Percentiles rank a stretch among this genome's conserved stretches.
Evolutionary conservation across 2,888 invertebrate species (phyloP).

Genomic region (Cecidostiba fungosa): DNA sequence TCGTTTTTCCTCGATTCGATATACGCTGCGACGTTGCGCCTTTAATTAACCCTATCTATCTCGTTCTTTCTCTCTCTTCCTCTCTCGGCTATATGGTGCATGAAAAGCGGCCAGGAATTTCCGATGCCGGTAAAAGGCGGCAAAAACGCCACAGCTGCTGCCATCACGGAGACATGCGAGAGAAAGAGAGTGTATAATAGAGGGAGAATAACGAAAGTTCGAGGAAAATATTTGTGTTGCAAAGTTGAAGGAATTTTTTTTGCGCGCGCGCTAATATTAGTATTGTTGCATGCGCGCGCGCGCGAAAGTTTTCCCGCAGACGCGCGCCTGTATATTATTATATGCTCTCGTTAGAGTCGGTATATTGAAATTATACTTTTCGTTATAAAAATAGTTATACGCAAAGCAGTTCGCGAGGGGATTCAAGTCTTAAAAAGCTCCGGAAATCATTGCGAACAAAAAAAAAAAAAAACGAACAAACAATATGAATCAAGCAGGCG

Average conservation of each 20-base stretch:
- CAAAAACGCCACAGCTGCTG: neutral
- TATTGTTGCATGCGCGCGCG: neutral
- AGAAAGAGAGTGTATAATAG: neutral
- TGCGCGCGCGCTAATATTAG: neutral
- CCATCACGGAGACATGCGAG: conserved; percentile 2
- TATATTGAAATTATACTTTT: conserved; percentile 2
- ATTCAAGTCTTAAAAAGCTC: no score
- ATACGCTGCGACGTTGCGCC: conserved; percentile 30
- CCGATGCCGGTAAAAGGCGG: conserved; percentile 47
- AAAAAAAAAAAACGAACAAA: neutral
- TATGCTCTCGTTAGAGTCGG: neutral
- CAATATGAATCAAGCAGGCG: neutral
- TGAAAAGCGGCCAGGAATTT: conserved; percentile 59
- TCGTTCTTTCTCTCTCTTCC: neutral
- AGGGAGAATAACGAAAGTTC: conserved; percentile 23
- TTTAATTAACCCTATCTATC: conserved; percentile 57
- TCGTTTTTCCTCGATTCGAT: conserved; percentile 47
- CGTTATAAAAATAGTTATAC: no score
- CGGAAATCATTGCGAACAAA: no score
- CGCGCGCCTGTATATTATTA: neutral
- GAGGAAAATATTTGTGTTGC: conserved; percentile 27
- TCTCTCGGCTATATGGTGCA: neutral
- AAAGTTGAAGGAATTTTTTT: conserved; percentile 24
- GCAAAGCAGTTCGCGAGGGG: no score
- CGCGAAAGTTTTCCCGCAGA: neutral